phyloP scores from a whole-genome alignment of 2,888 invertebrate species.

The Drosophila emarginata region DNA sequence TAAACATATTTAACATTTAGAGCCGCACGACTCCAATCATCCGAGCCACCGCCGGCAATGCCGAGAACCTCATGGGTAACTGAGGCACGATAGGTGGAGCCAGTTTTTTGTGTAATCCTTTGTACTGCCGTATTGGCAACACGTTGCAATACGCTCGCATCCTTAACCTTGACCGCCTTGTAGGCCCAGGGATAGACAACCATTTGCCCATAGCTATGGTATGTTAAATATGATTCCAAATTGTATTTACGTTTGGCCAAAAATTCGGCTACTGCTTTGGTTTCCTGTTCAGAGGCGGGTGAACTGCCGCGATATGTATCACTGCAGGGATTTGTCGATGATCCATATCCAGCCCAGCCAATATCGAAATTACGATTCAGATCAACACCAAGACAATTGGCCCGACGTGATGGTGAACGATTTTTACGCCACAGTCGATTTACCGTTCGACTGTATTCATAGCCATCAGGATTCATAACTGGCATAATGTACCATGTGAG shows the following conservation, averaged over 20 bases:
- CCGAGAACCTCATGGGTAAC: constrained; percentile 79
- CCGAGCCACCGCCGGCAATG: constrained; percentile 81
- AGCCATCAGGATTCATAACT: constrained; percentile 92
- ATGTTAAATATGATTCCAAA: constrained; percentile 88
- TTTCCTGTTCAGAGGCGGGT: constrained; percentile 93
- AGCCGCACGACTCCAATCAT: constrained; percentile 79
- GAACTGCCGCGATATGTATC: constrained; percentile 90
- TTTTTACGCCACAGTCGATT: constrained; percentile 94
- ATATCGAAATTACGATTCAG: constrained; percentile 94
- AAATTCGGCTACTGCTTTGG: constrained; percentile 85
- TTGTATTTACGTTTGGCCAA: constrained; percentile 82
- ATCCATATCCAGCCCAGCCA: constrained; percentile 91
- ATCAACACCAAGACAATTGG: constrained; percentile 88
- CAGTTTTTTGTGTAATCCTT: constrained; percentile 75
- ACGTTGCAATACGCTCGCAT: constrained; percentile 65
- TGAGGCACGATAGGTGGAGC: constrained; percentile 66
- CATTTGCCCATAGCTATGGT: constrained; percentile 87
- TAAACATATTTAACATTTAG: constrained; percentile 78
- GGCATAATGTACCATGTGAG: constrained; percentile 92
- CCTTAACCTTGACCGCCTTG: constrained; percentile 78
- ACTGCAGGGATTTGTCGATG: constrained; percentile 86
- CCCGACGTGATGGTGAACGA: constrained; percentile 82
- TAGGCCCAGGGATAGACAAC: constrained; percentile 81
- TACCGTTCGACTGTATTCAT: constrained; percentile 90
- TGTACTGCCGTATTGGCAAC: constrained; percentile 75